Evolutionary conservation across 2,888 invertebrate genomes (phyloP), one percentile per base, ranked within the genome.

Genomic region (Watsonalla cultraria): DNA sequence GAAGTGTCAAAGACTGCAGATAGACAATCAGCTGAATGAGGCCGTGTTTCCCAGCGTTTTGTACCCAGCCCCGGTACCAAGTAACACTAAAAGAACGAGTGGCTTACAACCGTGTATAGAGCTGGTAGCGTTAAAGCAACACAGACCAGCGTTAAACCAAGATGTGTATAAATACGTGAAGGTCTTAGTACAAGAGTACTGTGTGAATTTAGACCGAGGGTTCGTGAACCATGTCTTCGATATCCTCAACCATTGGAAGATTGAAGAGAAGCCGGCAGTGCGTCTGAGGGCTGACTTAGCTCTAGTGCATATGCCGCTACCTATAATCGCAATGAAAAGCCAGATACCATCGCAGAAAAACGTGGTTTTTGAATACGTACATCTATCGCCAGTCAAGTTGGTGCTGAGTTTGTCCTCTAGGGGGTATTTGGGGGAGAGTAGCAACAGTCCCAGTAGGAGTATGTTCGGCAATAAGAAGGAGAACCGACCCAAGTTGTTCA

Each of bases 1-100:
- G 51, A 94, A 94, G 76, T 66, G 96, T 13, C 95, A 96, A 70
- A 79, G 86, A 55, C 73, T 92, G 33, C 92, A 96, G 92, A 89
- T 96, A 57, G 96, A 97, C 80, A 96, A 96, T 79, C 95, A 95
- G 80, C 75, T 94, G 58, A 88, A 91, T 51, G 94, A 95, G 70
- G 94, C 95, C 11, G 92, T 94, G 45, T 95, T 94, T 72, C 94
- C 95, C 0, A 92, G 93, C 46, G 93, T 94, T 8, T 68, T 95
- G 11, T 91, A 94, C 67, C 93, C 94, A 0, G 91, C 92, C 0
- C 93, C 94, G 0, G 65, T 91, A 13, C 85, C 93, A 0, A 86
- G 92, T 5, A 88, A 92, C 46, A 61, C 73, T 1, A 76, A 42
- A 5, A 42, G 76, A 37, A 64, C 76, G 0, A 78, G 68, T 5